These are phyloP conservation scores for Aradus depressus DNA, from an alignment of 2,888 invertebrate species.

Conservation along the genomic window DNA sequence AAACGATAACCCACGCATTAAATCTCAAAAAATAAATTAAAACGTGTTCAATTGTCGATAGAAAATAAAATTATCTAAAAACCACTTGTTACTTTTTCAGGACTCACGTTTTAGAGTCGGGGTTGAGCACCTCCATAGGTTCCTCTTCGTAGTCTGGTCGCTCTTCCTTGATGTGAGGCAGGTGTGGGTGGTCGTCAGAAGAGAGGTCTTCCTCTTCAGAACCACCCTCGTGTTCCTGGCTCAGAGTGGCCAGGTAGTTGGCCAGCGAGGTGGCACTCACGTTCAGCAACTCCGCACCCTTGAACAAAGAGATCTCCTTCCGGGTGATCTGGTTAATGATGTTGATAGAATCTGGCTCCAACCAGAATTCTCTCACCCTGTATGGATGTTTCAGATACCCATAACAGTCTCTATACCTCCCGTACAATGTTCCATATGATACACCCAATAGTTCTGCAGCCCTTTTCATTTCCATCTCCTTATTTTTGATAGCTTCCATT, in stretches of 20 bases:
- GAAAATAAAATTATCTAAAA: no score
- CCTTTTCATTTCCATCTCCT: conserved; percentile 86
- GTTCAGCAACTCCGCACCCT: conserved; percentile 61
- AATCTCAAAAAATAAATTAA: no score
- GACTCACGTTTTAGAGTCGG: no score
- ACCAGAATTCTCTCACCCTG: conserved; percentile 45
- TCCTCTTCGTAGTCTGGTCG: no score
- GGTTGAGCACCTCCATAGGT: no score
- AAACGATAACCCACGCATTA: no score
- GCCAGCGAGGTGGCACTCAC: conserved; percentile 62
- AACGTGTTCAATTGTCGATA: no score
- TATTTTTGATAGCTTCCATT: conserved; percentile 80
- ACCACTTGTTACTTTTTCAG: no score
- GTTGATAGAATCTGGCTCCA: background rate
- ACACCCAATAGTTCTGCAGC: conserved; percentile 82
- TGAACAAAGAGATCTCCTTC: conserved; percentile 59
- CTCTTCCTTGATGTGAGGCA: no score
- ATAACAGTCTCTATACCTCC: conserved; percentile 77
- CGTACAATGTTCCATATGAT: conserved; percentile 82
- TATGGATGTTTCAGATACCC: conserved; percentile 80
- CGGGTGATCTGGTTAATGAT: no score
- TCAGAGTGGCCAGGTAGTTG: conserved; percentile 51
- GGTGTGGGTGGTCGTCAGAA: no score
- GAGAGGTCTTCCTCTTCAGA: conserved; percentile 40
- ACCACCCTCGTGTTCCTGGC: conserved; percentile 38